phyloP scores from a whole-genome alignment of 1,140 invertebrate genomes.

The Reticulitermes speratus region DNA sequence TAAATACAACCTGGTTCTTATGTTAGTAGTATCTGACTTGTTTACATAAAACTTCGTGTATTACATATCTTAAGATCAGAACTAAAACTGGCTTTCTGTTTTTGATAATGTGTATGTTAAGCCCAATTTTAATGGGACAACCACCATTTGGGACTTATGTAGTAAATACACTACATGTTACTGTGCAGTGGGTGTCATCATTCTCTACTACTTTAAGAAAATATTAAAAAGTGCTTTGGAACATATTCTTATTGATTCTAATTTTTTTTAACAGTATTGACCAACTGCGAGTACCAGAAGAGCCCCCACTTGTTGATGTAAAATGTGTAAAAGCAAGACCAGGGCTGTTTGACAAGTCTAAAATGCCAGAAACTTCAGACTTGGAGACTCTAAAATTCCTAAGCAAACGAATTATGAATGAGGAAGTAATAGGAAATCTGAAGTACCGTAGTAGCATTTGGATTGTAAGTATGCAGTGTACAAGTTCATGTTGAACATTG shows the following conservation, averaged over 20 bases:
- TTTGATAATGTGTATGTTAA: no score
- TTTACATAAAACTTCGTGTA: no score
- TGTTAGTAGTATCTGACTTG: no score
- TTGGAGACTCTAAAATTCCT: neutral
- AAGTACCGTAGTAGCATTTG: neutral
- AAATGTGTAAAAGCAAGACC: conserved; percentile 11
- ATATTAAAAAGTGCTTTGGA: neutral
- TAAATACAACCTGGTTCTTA: no score
- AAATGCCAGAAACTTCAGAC: neutral
- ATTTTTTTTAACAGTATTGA: neutral
- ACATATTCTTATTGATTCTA: neutral
- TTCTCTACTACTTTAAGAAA: no score
- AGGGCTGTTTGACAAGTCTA: neutral
- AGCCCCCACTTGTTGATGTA: neutral
- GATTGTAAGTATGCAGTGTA: conserved; percentile 36
- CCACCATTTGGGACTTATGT: no score
- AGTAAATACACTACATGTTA: no score
- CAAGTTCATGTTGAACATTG: no score
- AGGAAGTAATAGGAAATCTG: neutral
- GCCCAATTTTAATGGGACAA: no score
- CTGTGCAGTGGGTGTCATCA: no score
- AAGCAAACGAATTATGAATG: neutral
- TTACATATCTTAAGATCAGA: no score
- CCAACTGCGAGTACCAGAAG: neutral
- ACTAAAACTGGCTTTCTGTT: no score